phyloP scores from a whole-genome alignment of 2,113 vertebrate genomes.

The Arizona elegans region DNA sequence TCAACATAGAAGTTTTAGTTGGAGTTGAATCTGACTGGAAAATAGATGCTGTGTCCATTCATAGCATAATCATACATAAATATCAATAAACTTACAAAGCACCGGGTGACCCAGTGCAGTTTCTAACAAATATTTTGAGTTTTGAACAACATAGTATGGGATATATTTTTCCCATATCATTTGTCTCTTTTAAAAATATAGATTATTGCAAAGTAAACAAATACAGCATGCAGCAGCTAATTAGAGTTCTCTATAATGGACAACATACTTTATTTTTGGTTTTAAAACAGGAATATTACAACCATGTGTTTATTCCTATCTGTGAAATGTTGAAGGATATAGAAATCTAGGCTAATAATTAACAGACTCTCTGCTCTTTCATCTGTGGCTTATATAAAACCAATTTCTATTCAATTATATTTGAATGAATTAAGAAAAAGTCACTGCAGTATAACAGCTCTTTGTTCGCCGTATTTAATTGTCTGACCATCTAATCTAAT shows the following conservation, averaged over 20 bases:
- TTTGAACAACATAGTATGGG: background rate
- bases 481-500: background rate
- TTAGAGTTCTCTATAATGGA: background rate
- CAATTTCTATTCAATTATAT: background rate
- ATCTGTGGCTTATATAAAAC: background rate
- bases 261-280: background rate
- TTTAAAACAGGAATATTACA: background rate
- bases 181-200: background rate
- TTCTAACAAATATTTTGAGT: background rate
- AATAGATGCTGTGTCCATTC: background rate
- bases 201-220: background rate
- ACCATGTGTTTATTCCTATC: background rate
- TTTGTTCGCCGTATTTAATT: background rate
- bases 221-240: background rate
- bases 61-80: background rate
- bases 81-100: background rate
- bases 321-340: background rate
- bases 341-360: constrained; percentile 11
- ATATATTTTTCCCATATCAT: background rate
- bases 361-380: constrained; percentile 32
- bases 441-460: constrained; percentile 9
- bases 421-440: constrained; percentile 17
- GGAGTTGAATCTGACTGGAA: background rate
- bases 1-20: background rate
- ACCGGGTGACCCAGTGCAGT: background rate